These are phyloP conservation scores for Tetranychus urticae DNA, from an alignment of 1,140 invertebrate species.

Conservation along the genomic window DNA sequence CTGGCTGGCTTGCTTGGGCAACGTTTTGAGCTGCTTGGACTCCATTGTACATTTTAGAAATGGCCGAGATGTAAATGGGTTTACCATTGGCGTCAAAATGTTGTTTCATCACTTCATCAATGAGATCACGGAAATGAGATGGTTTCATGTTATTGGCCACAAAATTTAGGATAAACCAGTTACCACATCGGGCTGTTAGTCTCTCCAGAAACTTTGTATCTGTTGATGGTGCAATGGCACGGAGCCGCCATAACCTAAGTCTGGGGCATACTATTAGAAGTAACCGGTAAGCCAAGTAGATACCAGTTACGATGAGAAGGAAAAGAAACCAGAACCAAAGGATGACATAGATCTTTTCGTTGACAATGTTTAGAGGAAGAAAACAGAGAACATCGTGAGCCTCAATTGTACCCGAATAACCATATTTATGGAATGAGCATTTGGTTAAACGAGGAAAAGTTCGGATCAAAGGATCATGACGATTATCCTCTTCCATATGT, in stretches of 20 bases:
- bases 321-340: constrained; percentile 59
- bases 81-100: background rate
- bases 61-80: background rate
- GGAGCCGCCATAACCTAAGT: constrained; percentile 28
- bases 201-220: constrained; percentile 24
- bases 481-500: constrained; percentile 42
- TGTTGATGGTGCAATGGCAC: constrained; percentile 17
- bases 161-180: constrained; percentile 1
- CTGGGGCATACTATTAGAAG: constrained; percentile 6
- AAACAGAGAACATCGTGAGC: constrained; percentile 32
- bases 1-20: background rate
- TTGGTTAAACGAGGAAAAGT: constrained; percentile 69
- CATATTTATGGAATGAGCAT: constrained; percentile 73
- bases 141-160: constrained; percentile 1
- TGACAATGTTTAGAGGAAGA: constrained; percentile 56
- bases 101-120: constrained; percentile 1
- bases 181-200: background rate
- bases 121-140: background rate
- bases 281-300: constrained; percentile 9
- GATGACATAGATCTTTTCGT: constrained; percentile 86
- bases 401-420: constrained; percentile 33
- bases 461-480: constrained; percentile 29
- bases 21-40: background rate
- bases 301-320: constrained; percentile 14
- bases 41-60: background rate